phyloP scores from a whole-genome alignment of 2,797 vertebrate genomes.

The Argentina silus region DNA sequence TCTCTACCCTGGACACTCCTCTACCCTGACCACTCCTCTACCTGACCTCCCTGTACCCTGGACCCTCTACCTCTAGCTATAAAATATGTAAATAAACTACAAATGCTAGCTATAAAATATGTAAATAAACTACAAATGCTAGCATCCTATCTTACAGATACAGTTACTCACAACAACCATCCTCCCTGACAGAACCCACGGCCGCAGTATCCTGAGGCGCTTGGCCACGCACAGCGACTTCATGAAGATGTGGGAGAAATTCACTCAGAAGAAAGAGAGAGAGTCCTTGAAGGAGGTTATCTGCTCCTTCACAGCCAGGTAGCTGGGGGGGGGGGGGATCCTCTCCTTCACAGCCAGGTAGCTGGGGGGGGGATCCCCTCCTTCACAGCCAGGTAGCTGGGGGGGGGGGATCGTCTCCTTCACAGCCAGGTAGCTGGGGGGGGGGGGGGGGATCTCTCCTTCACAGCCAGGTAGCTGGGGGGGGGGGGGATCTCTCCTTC shows the following conservation, averaged over 20 bases:
- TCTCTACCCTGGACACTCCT: too few relatives aligned
- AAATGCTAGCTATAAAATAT: too few relatives aligned
- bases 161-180: neutral
- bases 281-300: neutral
- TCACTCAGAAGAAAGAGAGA: neutral
- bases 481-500: too few relatives aligned
- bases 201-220: neutral
- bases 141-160: neutral
- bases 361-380: too few relatives aligned
- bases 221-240: neutral
- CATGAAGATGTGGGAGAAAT: constrained; percentile 17
- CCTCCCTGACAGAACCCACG: neutral
- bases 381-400: too few relatives aligned
- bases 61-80: neutral
- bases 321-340: too few relatives aligned
- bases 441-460: too few relatives aligned
- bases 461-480: too few relatives aligned
- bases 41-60: neutral
- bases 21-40: neutral
- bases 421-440: too few relatives aligned
- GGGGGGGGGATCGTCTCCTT: too few relatives aligned
- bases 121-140: neutral
- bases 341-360: too few relatives aligned
- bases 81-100: too few relatives aligned
- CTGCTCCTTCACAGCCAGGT: neutral